phyloP scores from a whole-genome alignment of 1,140 invertebrate genomes.

The Microplitis mediator region DNA sequence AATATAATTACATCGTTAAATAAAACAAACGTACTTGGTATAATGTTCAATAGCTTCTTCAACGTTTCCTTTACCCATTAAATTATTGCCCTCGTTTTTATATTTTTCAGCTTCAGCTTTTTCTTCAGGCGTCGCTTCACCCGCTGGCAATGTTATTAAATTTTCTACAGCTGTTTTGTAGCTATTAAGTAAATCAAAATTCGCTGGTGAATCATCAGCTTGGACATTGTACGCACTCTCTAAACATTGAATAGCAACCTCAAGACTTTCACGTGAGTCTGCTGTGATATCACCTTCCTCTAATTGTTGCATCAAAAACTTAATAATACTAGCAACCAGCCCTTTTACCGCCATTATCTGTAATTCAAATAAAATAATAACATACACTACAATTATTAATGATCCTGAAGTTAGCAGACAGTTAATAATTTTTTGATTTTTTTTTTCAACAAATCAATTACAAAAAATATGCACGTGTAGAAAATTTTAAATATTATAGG shows the following conservation, averaged over 20 bases:
- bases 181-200: conserved; percentile 59
- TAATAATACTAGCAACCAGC: conserved; percentile 54
- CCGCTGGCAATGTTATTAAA: conserved; percentile 19
- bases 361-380: not conserved
- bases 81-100: conserved; percentile 85
- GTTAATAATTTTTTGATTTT: too few relatives aligned
- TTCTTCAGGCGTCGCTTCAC: conserved; percentile 61
- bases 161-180: conserved; percentile 59
- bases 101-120: conserved; percentile 74
- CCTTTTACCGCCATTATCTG: conserved; percentile 51
- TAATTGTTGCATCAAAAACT: conserved; percentile 57
- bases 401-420: too few relatives aligned
- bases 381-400: not conserved
- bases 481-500: too few relatives aligned
- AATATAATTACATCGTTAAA: too few relatives aligned
- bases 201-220: conserved; percentile 58
- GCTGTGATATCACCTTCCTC: conserved; percentile 56
- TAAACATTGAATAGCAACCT: conserved; percentile 84
- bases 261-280: conserved; percentile 80
- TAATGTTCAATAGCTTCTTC: conserved; percentile 82
- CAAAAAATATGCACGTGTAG: too few relatives aligned
- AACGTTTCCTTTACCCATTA: conserved; percentile 82
- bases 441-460: too few relatives aligned
- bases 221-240: conserved; percentile 78
- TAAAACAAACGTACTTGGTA: conserved; percentile 66